Evolutionary conservation across 2,888 invertebrate species (phyloP), one percentile per base, ranked within the genome.

Genomic region (Nomada ruficornis): DNA sequence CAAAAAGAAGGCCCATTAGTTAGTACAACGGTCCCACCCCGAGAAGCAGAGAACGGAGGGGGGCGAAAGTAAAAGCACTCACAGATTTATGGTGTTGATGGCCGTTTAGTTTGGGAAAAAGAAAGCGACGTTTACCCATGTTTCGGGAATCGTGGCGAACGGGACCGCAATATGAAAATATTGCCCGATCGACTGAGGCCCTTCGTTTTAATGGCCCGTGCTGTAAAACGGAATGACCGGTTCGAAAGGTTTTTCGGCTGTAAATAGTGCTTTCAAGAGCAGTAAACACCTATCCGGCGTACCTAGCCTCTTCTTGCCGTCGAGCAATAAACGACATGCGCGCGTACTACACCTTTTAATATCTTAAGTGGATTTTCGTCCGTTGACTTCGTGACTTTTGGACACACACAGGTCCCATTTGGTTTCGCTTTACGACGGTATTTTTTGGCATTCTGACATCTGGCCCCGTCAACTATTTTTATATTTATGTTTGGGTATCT

Each of bases 311-410:
- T 44, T 36, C 54, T n/a, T 47, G 13, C 3, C 76, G 68, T 69
- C 57, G n/a, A 15, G 20, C 52, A 83, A 83, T 84, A 84, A 84
- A 84, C 50, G 64, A 59, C 71, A 50, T 36, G 72, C 50, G 54
- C 29, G 65, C 55, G 54, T 42, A 60, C 65, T 65, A 63, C 42
- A 73, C 47, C 77, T 71, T 55, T 63, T 77, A 78, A 83, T 71
- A 72, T 65, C 84, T 73, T 83, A 83, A 85, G 63, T 79, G 75
- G 59, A 77, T 77, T 76, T 71, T 36, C 55, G 60, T 59, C 72
- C 70, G 73, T 86, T 80, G 76, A 83, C 80, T 86, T 86, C 57
- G 75, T 71, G 79, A 84, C 76, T 74, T 60, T 13, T 23, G 20
- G 52, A 42, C 26, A 44, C 55, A 57, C 11, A 2, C 13, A 26